Conservation (phyloP, 2,888 invertebrate species). For the Ectemnius lituratus region DNA sequence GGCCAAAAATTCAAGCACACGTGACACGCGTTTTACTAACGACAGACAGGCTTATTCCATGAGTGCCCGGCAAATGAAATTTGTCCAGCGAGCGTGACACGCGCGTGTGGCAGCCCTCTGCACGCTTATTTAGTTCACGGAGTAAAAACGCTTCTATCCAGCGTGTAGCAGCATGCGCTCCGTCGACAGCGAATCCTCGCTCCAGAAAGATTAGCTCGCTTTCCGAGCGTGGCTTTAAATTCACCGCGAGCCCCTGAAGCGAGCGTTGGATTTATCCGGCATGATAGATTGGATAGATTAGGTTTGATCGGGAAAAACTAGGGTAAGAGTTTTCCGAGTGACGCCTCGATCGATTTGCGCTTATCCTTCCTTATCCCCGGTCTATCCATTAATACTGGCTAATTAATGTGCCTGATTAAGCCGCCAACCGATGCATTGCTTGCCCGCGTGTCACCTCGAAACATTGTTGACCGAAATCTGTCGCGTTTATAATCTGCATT, state of each 20-base stretch:
- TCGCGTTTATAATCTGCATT: constrained; percentile 23
- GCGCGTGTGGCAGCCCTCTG: too few species aligned
- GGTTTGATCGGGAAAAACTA: neutral
- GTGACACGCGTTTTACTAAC: constrained; percentile 22
- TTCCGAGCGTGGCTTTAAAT: neutral
- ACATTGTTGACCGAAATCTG: constrained; percentile 44
- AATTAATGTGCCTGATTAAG: constrained; percentile 58
- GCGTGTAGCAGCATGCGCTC: too few species aligned
- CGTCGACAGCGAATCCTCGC: neutral
- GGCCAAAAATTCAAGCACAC: constrained; percentile 39
- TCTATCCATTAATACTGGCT: constrained; percentile 47
- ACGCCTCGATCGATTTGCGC: neutral
- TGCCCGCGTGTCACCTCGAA: constrained; percentile 56
- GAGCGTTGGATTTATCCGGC: constrained; percentile 39
- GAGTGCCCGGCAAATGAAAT: too few species aligned
- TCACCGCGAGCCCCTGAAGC: constrained; percentile 12
- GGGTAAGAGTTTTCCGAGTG: constrained; percentile 9
- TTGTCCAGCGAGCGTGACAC: too few species aligned
- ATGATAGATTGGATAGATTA: constrained; percentile 45
- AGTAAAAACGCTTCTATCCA: neutral
- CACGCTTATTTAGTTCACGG: neutral
- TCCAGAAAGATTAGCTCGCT: neutral
- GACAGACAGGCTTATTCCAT: too few species aligned
- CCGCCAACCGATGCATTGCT: constrained; percentile 43
- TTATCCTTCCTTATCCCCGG: neutral